Conservation (phyloP, 2,797 vertebrate genomes). For the Oreochromis grahami region DNA sequence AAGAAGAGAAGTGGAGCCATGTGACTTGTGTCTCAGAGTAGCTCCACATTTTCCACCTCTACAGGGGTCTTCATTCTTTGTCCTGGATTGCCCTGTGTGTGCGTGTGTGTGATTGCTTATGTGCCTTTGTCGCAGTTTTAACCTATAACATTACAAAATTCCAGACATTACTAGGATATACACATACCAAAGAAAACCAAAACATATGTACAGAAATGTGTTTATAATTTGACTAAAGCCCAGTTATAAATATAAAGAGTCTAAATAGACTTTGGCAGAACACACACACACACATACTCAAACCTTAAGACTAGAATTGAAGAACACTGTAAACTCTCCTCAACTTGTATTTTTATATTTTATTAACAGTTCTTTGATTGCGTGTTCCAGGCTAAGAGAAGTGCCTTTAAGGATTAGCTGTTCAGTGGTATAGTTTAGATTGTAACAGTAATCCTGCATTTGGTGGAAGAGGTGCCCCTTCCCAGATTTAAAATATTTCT, state of each 20-base stretch:
- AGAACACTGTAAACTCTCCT: slow-evolving; percentile 45
- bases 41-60: slow-evolving; percentile 29
- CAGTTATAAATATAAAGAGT: neutral
- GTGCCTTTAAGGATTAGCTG: slow-evolving; percentile 34
- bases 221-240: neutral
- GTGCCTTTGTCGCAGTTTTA: slow-evolving; percentile 11
- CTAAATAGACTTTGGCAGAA: neutral
- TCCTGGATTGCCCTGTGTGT: slow-evolving; percentile 30
- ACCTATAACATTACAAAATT: neutral
- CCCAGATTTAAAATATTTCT: neutral
- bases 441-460: slow-evolving; percentile 1
- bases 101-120: neutral
- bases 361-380: slow-evolving; percentile 41
- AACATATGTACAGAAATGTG: neutral
- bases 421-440: neutral
- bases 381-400: slow-evolving; percentile 31
- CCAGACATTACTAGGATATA: neutral
- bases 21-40: slow-evolving; percentile 22
- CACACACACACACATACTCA: neutral
- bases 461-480: neutral
- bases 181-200: slow-evolving; percentile 49
- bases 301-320: slow-evolving; percentile 44
- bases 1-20: slow-evolving; percentile 29
- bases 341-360: slow-evolving; percentile 41
- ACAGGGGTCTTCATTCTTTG: slow-evolving; percentile 47